phyloP scores from a whole-genome alignment of 2,797 vertebrate genomes.

The Parauchenoglanis ngamensis region DNA sequence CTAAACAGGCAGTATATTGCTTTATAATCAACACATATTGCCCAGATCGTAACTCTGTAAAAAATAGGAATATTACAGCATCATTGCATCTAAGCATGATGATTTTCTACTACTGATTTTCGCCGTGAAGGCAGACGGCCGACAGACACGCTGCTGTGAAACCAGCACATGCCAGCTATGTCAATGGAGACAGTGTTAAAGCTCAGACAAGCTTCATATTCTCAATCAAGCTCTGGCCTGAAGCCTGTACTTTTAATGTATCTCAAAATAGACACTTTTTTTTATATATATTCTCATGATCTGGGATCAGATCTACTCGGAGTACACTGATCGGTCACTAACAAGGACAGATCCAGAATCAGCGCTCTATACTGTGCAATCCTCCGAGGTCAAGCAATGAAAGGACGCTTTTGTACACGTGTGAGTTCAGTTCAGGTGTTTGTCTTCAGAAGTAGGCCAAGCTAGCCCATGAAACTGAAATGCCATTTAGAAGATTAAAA shows the following conservation, averaged over 20 bases:
- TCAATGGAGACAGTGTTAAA: conserved; percentile 51
- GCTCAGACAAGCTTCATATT: conserved; percentile 37
- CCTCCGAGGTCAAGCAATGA: conserved; percentile 31
- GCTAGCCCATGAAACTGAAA: conserved; percentile 5
- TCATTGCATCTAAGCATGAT: not conserved
- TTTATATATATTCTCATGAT: not conserved
- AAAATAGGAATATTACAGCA: not conserved
- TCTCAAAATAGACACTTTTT: conserved; percentile 13
- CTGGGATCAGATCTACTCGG: not conserved
- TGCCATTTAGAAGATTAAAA: conserved; percentile 16
- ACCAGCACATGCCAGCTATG: conserved; percentile 22
- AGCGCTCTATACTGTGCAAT: not conserved
- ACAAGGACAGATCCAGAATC: conserved; percentile 23
- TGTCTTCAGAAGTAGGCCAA: conserved; percentile 20
- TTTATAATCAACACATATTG: not conserved
- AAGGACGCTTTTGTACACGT: conserved; percentile 27
- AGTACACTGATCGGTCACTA: not conserved
- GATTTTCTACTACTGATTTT: conserved; percentile 25
- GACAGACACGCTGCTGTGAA: conserved; percentile 19
- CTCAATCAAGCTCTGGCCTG: conserved; percentile 25
- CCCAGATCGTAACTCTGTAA: not conserved
- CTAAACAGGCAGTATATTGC: not conserved
- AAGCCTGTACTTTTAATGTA: conserved; percentile 25
- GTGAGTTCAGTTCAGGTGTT: conserved; percentile 21
- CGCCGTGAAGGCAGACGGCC: conserved; percentile 25